Conservation (phyloP, 2,113 vertebrate genomes). For the Jaculus jaculus region DNA sequence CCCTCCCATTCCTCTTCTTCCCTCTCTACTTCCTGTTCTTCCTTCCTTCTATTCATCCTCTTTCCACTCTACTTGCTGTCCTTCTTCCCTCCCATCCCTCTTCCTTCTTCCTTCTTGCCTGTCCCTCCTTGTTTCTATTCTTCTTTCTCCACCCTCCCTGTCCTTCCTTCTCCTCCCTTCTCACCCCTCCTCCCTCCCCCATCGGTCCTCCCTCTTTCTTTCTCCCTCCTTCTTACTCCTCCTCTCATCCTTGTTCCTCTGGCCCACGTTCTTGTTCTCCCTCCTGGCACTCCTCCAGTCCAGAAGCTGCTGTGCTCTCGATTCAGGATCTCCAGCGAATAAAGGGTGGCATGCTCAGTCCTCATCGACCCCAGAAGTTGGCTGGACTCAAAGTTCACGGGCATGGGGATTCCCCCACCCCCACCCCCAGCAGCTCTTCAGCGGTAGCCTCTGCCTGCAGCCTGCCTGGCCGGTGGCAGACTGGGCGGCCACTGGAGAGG, state of each 20-base stretch:
- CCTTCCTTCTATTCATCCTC: neutral
- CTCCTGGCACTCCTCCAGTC: neutral
- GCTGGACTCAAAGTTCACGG: neutral
- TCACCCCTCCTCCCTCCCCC: too few species aligned
- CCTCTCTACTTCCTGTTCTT: too few species aligned
- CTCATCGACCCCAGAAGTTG: neutral
- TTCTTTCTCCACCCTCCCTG: too few species aligned
- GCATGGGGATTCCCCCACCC: neutral
- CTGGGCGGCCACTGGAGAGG: neutral
- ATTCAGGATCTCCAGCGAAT: neutral
- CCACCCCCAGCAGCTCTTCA: neutral
- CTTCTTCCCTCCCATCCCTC: neutral
- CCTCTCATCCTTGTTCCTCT: neutral
- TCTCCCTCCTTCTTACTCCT: too few species aligned
- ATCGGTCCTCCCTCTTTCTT: fast-evolving
- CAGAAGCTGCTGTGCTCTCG: neutral
- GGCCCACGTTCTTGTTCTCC: neutral
- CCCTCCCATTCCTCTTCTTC: neutral
- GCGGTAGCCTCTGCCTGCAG: neutral
- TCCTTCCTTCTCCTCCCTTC: neutral
- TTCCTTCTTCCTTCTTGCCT: neutral
- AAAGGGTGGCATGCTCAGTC: neutral
- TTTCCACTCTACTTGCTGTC: neutral
- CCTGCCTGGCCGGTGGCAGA: neutral
- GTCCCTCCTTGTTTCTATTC: neutral